These are phyloP conservation scores for Cottus gobio DNA, from an alignment of 2,113 vertebrate genomes.

Conservation along the genomic window DNA sequence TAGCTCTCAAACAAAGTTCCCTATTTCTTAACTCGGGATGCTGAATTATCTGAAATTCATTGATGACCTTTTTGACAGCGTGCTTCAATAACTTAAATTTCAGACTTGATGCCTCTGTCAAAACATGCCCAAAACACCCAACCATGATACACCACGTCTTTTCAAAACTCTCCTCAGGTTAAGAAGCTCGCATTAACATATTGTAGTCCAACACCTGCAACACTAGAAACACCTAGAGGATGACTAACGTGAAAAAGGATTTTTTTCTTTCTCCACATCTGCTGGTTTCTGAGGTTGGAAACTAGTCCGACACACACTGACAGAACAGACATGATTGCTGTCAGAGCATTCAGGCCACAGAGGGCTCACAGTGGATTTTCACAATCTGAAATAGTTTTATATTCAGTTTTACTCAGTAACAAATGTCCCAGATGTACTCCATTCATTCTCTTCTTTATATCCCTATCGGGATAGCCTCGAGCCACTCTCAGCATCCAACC, in stretches of 20 bases:
- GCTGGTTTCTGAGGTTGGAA: neutral
- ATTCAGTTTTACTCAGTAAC: neutral
- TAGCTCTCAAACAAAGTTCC: neutral
- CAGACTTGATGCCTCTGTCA: neutral
- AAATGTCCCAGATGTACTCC: constrained; percentile 3
- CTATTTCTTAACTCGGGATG: neutral
- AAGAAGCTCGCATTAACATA: neutral
- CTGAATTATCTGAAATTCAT: neutral
- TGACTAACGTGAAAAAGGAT: neutral
- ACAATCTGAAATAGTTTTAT: neutral
- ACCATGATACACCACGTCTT: neutral
- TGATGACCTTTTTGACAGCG: constrained; percentile 10
- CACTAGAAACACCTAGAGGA: neutral
- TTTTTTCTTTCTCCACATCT: neutral
- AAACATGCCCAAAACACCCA: neutral
- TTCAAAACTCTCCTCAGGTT: neutral
- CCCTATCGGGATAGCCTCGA: neutral
- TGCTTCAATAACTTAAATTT: constrained; percentile 14
- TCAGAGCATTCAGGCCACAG: neutral
- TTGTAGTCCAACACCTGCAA: neutral
- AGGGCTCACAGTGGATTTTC: neutral
- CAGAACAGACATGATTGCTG: neutral
- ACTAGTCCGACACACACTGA: neutral
- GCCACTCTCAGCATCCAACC: neutral
- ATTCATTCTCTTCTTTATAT: neutral